These are phyloP conservation scores for Acanthococcus lagerstroemiae DNA, from an alignment of 2,888 invertebrate species.

Conservation along the genomic window DNA sequence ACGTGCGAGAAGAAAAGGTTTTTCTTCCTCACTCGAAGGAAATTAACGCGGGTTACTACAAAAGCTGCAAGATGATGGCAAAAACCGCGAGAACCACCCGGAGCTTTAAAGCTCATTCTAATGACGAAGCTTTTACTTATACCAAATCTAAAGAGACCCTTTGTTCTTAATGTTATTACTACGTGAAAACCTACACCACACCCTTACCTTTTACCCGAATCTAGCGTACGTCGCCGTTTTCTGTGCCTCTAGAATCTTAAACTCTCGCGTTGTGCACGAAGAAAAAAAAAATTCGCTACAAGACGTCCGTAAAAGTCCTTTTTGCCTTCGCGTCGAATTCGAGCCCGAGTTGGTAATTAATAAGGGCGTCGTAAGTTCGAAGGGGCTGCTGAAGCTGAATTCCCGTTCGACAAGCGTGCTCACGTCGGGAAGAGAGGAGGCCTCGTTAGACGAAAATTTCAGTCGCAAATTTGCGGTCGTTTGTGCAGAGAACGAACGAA, in stretches of 20 bases:
- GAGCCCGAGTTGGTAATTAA: too few relatives aligned
- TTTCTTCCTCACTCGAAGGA: conserved; percentile 23
- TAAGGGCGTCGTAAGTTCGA: too few relatives aligned
- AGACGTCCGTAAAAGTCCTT: too few relatives aligned
- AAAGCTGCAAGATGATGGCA: conserved; percentile 26
- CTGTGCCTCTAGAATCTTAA: too few relatives aligned
- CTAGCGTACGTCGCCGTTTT: background rate
- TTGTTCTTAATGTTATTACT: conserved; percentile 30
- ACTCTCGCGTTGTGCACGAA: too few relatives aligned
- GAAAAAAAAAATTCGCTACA: background rate
- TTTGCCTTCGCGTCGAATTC: too few relatives aligned
- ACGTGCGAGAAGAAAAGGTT: conserved; percentile 24
- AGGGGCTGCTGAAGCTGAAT: too few relatives aligned
- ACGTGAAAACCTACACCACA: conserved; percentile 24
- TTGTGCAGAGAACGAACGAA: too few relatives aligned
- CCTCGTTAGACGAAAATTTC: too few relatives aligned
- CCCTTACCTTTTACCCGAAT: conserved; percentile 18
- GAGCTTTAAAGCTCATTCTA: conserved; percentile 29
- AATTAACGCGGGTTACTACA: conserved; percentile 28
- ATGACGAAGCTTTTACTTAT: conserved; percentile 27
- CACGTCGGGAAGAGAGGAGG: too few relatives aligned
- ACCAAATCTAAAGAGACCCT: conserved; percentile 24
- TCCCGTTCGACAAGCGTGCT: too few relatives aligned
- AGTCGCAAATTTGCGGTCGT: too few relatives aligned
- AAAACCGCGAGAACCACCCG: conserved; percentile 30